Percentiles rank a stretch among this genome's conserved stretches.
Conservation (phyloP, 2,888 invertebrate genomes). For the Sussaba pulchella region DNA sequence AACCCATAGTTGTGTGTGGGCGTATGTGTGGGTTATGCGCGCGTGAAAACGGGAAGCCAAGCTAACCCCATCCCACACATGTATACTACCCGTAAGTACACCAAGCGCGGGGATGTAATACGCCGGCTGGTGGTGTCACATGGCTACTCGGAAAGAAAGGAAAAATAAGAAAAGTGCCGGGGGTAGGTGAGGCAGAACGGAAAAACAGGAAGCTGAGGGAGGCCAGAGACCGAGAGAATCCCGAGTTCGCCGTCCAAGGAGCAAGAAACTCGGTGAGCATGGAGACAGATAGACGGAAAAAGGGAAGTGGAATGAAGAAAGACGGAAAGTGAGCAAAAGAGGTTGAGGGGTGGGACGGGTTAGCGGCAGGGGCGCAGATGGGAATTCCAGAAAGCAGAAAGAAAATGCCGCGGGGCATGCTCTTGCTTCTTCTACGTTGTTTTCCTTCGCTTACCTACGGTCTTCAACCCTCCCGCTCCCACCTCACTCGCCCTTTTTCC, state of each 20-base stretch:
- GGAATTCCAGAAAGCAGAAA: slow-evolving; percentile 67
- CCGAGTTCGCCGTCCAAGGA: slow-evolving; percentile 52
- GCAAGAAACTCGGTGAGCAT: slow-evolving; percentile 48
- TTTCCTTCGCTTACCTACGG: slow-evolving; percentile 37
- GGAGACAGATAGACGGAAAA: slow-evolving; percentile 36
- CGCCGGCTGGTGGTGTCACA: slow-evolving; percentile 75
- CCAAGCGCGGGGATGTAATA: slow-evolving; percentile 72
- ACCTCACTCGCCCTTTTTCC: slow-evolving; percentile 52
- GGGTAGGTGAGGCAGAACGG: background rate
- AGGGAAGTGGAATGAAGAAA: slow-evolving; percentile 20
- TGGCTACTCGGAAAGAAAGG: slow-evolving; percentile 73
- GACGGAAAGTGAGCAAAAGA: slow-evolving; percentile 30
- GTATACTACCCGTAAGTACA: background rate
- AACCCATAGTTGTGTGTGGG: too few species aligned
- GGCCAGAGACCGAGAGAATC: slow-evolving; percentile 52
- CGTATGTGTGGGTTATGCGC: slow-evolving; percentile 7
- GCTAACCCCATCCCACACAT: background rate
- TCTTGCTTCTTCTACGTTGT: slow-evolving; percentile 55
- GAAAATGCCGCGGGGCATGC: slow-evolving; percentile 72
- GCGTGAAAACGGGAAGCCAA: slow-evolving; percentile 17
- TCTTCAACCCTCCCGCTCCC: slow-evolving; percentile 44
- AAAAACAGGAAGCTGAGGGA: slow-evolving; percentile 22
- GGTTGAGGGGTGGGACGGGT: slow-evolving; percentile 47
- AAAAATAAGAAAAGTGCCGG: slow-evolving; percentile 45
- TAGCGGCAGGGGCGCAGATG: slow-evolving; percentile 56